Evolutionary conservation across 2,888 invertebrate genomes (phyloP), one percentile per base, ranked within the genome.

Genomic region (Cheilosia vernalis): DNA sequence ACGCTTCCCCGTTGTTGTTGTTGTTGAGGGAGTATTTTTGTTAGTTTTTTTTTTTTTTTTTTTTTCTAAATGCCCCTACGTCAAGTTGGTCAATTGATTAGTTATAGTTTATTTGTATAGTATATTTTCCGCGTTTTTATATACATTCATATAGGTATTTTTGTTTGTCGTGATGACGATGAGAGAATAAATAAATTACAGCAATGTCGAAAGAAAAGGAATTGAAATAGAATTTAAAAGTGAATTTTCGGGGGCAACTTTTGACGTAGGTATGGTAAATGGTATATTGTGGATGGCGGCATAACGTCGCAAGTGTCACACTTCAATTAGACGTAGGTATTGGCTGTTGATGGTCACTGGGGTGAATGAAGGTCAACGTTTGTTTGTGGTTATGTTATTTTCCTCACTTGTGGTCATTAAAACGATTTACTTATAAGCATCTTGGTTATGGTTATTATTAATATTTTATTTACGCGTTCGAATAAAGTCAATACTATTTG

Each of bases 181-280:
- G 53, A 40, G 37, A 4, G 19, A 53, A 40, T 51, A 40, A 27
- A 51, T 24, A 24, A 24, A 40, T 13, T 13, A n/a, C 40, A 40
- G 5, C 30, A n/a, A 19, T 15, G n/a, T 9, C 30, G 55, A 60
- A 6, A 10, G 4, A 40, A 40, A 40, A 24, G 27, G 17, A 24
- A n/a, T 15, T 37, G 40, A 42, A 60, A 42, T n/a, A 40, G 42
- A 51, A 51, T 37, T 64, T 2, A 30, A 21, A 63, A 49, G 19
- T 33, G 33, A 63, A 53, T 40, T 67, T 67, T 55, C 13, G n/a
- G 30, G 47, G 27, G 53, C 66, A 67, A 67, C 7, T 67, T 53
- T 55, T 67, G 66, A 67, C 66, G 53, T 55, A 37, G 13, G 13
- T 13, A 13, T 21, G n/a, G n/a, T n/a, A n/a, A 21, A 24, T 37